Evolutionary conservation across 2,113 vertebrate genomes (phyloP), one percentile per base, ranked within the genome.

Genomic region (Oreochromis spilurus): DNA sequence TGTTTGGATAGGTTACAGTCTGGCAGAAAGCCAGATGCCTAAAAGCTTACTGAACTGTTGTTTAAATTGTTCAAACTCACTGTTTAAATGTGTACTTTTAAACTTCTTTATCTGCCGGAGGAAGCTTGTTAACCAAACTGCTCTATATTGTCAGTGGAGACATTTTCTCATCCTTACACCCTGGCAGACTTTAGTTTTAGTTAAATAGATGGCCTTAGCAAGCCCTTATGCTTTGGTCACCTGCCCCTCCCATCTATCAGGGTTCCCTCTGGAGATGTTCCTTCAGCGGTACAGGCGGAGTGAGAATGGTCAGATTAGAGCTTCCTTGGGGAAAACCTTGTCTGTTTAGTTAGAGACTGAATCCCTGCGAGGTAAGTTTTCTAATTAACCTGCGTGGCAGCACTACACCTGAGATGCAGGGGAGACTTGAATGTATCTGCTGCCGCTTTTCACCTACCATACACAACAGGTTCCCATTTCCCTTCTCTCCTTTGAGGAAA

Each of bases 301-400:
- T 91, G 82, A 95, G 93, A 78, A 54, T 87, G 86, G 95, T 96
- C 93, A 96, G 97, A 98, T 97, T 97, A 98, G 95, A 96, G 88
- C 92, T 93, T 96, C 94, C 92, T 95, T 91, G 14, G 94, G 95
- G 94, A 96, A 95, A 96, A 94, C 96, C 94, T 96, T 29, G 9
- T 95, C 95, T 92, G 88, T 95, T 96, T 96, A 96, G 93, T 95
- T 94, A 89, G 91, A 92, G 86, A 87, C 96, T 94, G 88, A 54
- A 95, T 94, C 95, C 96, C 96, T 97, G 95, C 93, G 93, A 97
- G 97, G 98, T 98, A 97, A 95, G 97, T 97, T 98, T 98, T 98
- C 95, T 97, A 98, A 99, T 99, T 98, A 98, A 98, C 97, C 97
- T 95, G 70, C 94, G 21, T 94, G 96, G 94, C 96, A 96, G 95